These are phyloP conservation scores for Scalopus aquaticus DNA, from an alignment of 2,113 vertebrate species.

Conservation along the genomic window DNA sequence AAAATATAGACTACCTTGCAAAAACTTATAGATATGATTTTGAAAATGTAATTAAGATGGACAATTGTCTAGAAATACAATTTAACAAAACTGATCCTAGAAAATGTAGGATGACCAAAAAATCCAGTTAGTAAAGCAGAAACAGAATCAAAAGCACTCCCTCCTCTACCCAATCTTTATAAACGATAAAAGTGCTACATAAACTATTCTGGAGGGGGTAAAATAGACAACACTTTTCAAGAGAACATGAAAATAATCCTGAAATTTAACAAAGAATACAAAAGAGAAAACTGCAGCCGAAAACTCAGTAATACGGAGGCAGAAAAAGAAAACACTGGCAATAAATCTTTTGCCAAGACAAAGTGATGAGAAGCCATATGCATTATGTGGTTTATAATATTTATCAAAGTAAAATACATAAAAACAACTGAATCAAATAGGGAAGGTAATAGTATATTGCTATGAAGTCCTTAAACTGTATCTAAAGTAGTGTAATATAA, in stretches of 20 bases:
- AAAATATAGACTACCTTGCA: background rate
- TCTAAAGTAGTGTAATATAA: background rate
- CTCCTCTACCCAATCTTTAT: background rate
- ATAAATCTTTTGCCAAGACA: background rate
- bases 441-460: background rate
- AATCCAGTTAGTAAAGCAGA: background rate
- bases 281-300: background rate
- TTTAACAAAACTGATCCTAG: background rate
- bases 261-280: constrained; percentile 21
- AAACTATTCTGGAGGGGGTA: background rate
- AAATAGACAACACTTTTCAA: background rate
- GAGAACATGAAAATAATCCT: background rate
- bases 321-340: constrained; percentile 13
- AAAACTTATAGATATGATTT: background rate
- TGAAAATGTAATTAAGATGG: background rate
- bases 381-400: background rate
- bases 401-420: background rate
- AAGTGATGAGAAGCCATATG: background rate
- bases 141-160: background rate
- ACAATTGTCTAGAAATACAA: background rate
- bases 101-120: background rate
- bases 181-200: background rate
- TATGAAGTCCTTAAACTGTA: background rate
- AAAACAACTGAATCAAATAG: background rate
- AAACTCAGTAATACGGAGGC: background rate